Base-by-base conservation (phyloP, 1,140 invertebrate genomes). In the Melitaea cinxia region DNA sequence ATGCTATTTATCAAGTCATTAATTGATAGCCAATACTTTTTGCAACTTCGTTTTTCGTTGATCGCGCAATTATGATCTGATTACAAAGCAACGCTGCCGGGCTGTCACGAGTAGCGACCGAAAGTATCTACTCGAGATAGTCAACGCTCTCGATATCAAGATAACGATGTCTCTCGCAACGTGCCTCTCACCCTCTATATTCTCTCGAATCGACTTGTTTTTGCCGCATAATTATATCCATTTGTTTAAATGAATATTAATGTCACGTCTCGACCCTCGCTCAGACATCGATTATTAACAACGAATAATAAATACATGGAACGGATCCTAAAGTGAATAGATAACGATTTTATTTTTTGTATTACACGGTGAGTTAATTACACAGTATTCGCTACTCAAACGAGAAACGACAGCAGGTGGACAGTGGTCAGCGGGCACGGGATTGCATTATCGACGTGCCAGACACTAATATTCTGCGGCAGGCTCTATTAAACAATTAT, bases 221-320 rank as follows among this genome's bases (percentile, higher is more conserved):
- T 78, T 78, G 69, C 77, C 75, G 54, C 79, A 69, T 88, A 85
- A 88, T 88, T 88, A 88, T 85, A 61, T 79, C 80, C 81, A 85
- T 83, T 88, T 88, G 82, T 80, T 82, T 81, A 85, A 88, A 88
- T 86, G 82, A 85, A 86, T 83, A 85, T 82, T 83, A 83, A 86
- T 78, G 75, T 75, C 74, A 65, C 74, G 75, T 28, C 72, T 72
- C 73, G 45, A 57, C 57, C 64, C 56, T 65, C 55, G 55, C 47
- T 39, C 45, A 69, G 54, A 57, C 21, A 26, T 15, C 64, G 64
- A 65, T 73, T 58, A 65, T 52, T 57, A 57, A 65, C 50, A 42
- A 39, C 62, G 54, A 52, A 47, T 57, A 57, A 60, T 58, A 39
- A 49, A 47, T 35, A 47, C 50, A 21, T 39, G 21, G 54, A 45